Evolutionary conservation across 2,113 vertebrate species (phyloP).

Genomic region (Plecturocebus donacophilus): DNA sequence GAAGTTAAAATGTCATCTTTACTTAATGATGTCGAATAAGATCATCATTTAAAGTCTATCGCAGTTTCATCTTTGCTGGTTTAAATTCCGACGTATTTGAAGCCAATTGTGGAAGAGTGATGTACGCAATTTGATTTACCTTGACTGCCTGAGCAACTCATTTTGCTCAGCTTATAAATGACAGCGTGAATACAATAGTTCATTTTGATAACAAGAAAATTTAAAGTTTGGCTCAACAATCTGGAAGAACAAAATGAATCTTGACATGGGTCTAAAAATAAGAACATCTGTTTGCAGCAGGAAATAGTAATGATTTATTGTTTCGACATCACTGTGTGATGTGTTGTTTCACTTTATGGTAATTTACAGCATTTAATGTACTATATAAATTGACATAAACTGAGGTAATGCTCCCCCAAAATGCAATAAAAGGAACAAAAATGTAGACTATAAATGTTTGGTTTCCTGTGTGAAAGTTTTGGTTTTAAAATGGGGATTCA

Average conservation of each 20-base stretch:
- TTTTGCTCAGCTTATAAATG: conserved; percentile 67
- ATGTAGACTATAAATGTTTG: conserved; percentile 60
- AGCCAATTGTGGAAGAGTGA: conserved; percentile 50
- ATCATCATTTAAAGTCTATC: conserved; percentile 67
- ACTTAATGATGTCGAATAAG: conserved; percentile 58
- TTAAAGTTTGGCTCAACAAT: conserved; percentile 61
- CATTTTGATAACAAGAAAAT: conserved; percentile 73
- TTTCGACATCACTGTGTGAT: conserved; percentile 51
- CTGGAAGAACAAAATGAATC: conserved; percentile 55
- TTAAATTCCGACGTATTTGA: conserved; percentile 49
- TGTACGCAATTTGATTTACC: conserved; percentile 57
- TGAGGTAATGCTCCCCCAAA: conserved; percentile 76
- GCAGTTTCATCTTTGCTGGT: conserved; percentile 51
- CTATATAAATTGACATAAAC: conserved; percentile 72
- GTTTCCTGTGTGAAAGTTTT: conserved; percentile 77
- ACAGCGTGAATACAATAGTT: not conserved
- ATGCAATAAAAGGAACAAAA: conserved; percentile 74
- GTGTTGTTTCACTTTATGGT: conserved; percentile 76
- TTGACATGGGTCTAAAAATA: conserved; percentile 75
- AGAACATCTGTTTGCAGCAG: conserved; percentile 67
- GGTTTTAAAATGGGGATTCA: conserved; percentile 61
- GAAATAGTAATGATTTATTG: conserved; percentile 75
- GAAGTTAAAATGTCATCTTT: conserved; percentile 55
- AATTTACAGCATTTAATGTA: conserved; percentile 79
- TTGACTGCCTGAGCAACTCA: not conserved